Percentiles rank a stretch among this genome's conserved stretches.
Evolutionary conservation across 1,140 invertebrate species (phyloP).

Genomic region (Calliopsis andreniformis): DNA sequence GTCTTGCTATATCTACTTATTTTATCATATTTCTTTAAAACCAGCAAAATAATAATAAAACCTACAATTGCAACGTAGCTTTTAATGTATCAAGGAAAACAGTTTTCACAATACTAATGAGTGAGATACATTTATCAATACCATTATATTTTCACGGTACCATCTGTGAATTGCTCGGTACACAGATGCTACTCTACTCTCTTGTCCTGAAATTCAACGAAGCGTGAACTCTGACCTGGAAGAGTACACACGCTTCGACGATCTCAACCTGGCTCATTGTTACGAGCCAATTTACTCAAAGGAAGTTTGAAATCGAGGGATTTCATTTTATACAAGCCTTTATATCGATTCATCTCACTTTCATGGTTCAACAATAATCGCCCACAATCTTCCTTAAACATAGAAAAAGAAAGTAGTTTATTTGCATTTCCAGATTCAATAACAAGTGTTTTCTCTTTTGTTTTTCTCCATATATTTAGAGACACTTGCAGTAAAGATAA

Average conservation of each 20-base stretch:
- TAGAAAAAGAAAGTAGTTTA: not conserved
- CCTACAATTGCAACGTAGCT: no score
- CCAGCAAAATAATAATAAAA: no score
- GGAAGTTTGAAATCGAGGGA: constrained; percentile 21
- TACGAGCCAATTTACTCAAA: constrained; percentile 25
- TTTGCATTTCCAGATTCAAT: no score
- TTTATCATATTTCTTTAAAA: no score
- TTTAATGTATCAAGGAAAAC: not conserved
- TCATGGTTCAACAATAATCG: not conserved
- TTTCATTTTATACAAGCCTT: not conserved
- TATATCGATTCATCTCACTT: not conserved
- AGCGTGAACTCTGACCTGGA: constrained; percentile 53
- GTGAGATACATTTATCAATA: not conserved
- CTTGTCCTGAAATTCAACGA: constrained; percentile 30
- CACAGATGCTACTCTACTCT: not conserved
- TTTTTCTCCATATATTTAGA: no score
- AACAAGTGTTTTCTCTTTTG: no score
- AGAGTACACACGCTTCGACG: constrained; percentile 46
- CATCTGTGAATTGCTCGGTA: not conserved
- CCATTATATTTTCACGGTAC: not conserved
- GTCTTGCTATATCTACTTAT: no score
- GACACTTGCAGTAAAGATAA: no score
- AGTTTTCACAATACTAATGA: not conserved
- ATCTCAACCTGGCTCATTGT: constrained; percentile 39
- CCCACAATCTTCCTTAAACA: not conserved